Evolutionary conservation across 1,140 invertebrate species (phyloP), one percentile per base, ranked within the genome.

Genomic region (Pogonomyrmex barbatus): DNA sequence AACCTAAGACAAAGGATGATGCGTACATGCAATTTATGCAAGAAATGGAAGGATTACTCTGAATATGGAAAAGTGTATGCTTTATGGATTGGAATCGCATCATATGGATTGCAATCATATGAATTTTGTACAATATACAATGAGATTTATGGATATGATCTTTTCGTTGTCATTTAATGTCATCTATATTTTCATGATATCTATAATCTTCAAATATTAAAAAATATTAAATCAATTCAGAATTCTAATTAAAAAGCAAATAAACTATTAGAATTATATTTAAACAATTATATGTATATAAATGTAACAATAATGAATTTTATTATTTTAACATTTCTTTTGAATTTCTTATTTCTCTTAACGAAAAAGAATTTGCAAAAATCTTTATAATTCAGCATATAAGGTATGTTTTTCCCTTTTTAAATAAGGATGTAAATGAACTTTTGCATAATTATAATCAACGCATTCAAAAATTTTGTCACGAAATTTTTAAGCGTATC

Each of bases 21-120:
- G 99, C 99, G 52, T 99, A 99, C 92, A 97, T 98, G 95, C 98
- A 99, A 93, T 99, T 99, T 94, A 99, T 99, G 98, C 97, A 98
- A 94, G 99, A 99, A 96, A 99, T 99, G 98, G 97, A 99, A 95
- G 98, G 97, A 58, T 95, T 99, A 39, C 96, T 99, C 92, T 99
- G 93, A 94, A 67, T 75, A 45, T 65, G 1, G 1, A 73, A 68
- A 45, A 76, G 33, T 92, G 85, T 91, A 89, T 58, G 87, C 68
- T 54, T 17, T 54, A 78, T 89, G 79, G 62, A 56, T 73, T 85
- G 30, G 60, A n/a, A 81, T 79, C 42, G 24, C 24, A 24, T 24
- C 24, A 24, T 24, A 24, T 24, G 24, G 24, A 24, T 24, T 24
- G 24, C 24, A 39, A 36, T 70, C 24, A 68, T 62, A 87, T 24